phyloP scores from a whole-genome alignment of 2,113 vertebrate genomes.

The Parotia lawesii region DNA sequence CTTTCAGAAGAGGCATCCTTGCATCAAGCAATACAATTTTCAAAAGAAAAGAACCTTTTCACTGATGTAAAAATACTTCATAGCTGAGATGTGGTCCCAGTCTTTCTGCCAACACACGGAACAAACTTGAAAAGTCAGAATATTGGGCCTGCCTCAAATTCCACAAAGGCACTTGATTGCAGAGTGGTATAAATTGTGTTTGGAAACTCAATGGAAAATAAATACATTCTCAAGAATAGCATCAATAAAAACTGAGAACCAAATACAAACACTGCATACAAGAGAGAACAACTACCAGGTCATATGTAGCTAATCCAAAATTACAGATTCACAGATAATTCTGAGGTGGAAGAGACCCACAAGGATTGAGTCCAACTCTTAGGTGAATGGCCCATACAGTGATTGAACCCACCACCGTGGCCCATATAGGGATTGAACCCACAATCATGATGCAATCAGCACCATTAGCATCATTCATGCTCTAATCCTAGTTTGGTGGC shows the following conservation, averaged over 20 bases:
- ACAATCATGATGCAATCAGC: not conserved
- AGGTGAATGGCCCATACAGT: not conserved
- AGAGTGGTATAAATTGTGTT: not conserved
- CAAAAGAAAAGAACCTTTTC: conserved; percentile 10
- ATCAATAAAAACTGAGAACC: not conserved
- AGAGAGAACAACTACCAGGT: not conserved
- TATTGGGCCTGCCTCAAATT: not conserved
- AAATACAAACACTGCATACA: not conserved
- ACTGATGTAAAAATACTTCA: not conserved
- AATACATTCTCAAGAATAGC: not conserved
- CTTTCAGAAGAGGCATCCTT: not conserved
- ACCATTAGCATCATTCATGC: not conserved
- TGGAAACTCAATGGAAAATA: conserved; percentile 10
- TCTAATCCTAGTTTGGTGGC: not conserved
- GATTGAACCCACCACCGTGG: no score
- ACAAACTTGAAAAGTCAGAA: not conserved
- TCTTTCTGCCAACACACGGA: not conserved
- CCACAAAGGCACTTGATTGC: conserved; percentile 34
- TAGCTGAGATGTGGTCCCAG: not conserved
- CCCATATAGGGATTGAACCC: not conserved
- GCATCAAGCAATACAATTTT: not conserved
- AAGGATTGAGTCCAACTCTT: not conserved
- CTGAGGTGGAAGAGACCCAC: not conserved
- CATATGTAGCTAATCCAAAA: not conserved
- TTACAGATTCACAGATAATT: not conserved